phyloP scores from a whole-genome alignment of 2,888 invertebrate genomes.

The Ennomos fuscantarius region DNA sequence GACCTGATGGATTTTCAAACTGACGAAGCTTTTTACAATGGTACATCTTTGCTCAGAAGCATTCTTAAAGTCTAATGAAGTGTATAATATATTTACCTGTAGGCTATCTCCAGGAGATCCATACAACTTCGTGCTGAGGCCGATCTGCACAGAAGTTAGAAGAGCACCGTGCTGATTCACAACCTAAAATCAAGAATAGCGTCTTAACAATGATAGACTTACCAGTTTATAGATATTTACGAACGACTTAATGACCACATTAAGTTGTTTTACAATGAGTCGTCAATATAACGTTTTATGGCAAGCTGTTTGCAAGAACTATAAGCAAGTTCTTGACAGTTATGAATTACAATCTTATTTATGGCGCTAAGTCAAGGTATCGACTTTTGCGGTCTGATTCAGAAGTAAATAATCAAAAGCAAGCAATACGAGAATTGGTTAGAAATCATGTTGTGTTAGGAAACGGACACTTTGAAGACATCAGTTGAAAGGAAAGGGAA shows the following conservation, averaged over 20 bases:
- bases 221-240: not conserved
- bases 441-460: too few relatives aligned
- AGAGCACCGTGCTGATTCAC: constrained; percentile 66
- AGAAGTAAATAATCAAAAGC: too few relatives aligned
- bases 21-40: too few relatives aligned
- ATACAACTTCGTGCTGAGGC: constrained; percentile 70
- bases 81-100: constrained; percentile 58
- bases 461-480: too few relatives aligned
- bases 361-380: not conserved
- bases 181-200: constrained; percentile 52
- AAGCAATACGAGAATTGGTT: too few relatives aligned
- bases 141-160: constrained; percentile 73
- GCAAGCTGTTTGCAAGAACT: not conserved
- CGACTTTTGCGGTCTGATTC: too few relatives aligned
- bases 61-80: too few relatives aligned
- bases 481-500: too few relatives aligned
- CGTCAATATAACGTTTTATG: not conserved
- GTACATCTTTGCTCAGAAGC: too few relatives aligned
- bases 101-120: constrained; percentile 73
- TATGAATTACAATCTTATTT: not conserved
- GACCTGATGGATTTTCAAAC: too few relatives aligned
- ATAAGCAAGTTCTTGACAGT: not conserved
- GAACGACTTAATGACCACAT: not conserved
- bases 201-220: not conserved
- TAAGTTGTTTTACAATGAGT: not conserved